phyloP scores from a whole-genome alignment of 2,888 invertebrate genomes.

The Diabrotica balteata region DNA sequence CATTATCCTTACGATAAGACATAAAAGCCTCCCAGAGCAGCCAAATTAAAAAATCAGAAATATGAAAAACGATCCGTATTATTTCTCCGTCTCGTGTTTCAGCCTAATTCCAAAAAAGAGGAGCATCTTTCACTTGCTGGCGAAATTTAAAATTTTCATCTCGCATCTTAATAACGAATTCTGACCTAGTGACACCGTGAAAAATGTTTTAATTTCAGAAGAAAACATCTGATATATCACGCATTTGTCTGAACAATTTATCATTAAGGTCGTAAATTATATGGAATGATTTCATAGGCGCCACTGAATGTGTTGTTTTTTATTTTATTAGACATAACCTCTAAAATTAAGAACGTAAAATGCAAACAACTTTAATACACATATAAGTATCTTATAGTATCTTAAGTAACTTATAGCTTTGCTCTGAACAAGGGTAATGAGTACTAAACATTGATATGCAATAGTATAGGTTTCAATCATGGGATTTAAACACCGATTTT shows the following conservation, averaged over 20 bases:
- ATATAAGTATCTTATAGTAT: no score
- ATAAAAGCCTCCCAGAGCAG: background rate
- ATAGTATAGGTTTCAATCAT: no score
- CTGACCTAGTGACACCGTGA: conserved; percentile 10
- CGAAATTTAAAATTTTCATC: conserved; percentile 1
- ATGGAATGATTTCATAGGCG: background rate
- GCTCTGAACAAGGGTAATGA: no score
- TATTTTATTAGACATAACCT: no score
- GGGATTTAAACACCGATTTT: no score
- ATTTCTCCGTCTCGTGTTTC: conserved; percentile 1
- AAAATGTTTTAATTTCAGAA: conserved; percentile 15
- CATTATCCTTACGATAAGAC: background rate
- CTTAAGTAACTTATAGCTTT: no score
- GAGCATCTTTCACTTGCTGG: background rate
- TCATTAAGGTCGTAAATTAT: background rate
- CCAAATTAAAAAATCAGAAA: conserved; percentile 8
- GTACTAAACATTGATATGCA: no score
- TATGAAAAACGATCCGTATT: conserved; percentile 3
- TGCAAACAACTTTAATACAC: no score
- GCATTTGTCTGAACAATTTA: conserved; percentile 9
- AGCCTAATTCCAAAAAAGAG: conserved; percentile 9
- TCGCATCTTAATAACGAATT: conserved; percentile 4
- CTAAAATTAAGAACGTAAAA: no score
- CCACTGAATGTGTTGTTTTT: no score
- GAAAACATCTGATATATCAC: conserved; percentile 16